Base-by-base conservation (phyloP, 2,113 vertebrate species). In the Labeo rohita region DNA sequence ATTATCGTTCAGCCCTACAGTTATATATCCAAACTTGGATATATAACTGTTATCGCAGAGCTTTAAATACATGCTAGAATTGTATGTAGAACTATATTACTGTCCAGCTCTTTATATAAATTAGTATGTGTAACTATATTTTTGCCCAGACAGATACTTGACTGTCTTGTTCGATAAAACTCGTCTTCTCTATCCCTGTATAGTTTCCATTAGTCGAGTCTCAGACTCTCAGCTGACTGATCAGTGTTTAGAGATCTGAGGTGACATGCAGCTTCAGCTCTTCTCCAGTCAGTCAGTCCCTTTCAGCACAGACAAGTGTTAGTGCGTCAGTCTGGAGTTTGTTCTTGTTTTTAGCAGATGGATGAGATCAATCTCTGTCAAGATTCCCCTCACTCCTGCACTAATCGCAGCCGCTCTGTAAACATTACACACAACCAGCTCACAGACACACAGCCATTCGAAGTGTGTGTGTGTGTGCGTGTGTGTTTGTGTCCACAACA, bases 291-390 rank as follows among this genome's bases (percentile, higher is more conserved):
- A 39, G 39, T 70, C 66, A 70, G 61, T 66, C 63, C 13, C 66
- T 39, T 16, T 2, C 34, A 39, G 66, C 34, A 2, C 8, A 45
- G 12, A n/a, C 72, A 8, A 45, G 11, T 23, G 45, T 73, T 0
- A 1, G 1, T 12, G 39, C 4, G 39, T 45, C 70, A 73, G 70
- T 49, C 72, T 7, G 21, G 21, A 74, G 45, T 15, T 15, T 49
- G 1, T 5, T 49, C 45, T 13, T 49, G 72, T 13, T 74, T 74
- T 15, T 15, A 49, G 11, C 45, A 15, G 72, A 75, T 28, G 45
- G 72, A 49, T 10, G 45, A 75, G 72, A 75, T 75, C 72, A 23
- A 49, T 75, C 72, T 75, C 2, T 49, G 72, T 75, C 72, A 49
- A 49, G 45, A 28, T 49, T 49, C 45, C 21, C n/a, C 72, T 75